Percentiles rank a stretch among this genome's conserved stretches.
phyloP scores from a whole-genome alignment of 2,797 vertebrate genomes.

The Numenius phaeopus region DNA sequence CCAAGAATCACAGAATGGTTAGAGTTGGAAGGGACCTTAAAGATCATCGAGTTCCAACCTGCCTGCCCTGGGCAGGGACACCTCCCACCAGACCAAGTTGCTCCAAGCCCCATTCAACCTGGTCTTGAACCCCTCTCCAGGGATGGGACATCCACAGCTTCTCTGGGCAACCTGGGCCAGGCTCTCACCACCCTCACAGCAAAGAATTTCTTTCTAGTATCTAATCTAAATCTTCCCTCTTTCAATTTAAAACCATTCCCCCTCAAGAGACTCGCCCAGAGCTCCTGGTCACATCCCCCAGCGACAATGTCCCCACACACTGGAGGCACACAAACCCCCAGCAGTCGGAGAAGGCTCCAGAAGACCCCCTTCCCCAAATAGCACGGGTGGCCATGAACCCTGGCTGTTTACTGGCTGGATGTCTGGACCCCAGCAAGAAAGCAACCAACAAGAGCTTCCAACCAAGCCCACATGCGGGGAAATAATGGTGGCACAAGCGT shows the following conservation, averaged over 20 bases:
- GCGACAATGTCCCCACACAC: background rate
- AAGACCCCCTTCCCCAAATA: background rate
- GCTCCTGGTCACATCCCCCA: rapidly evolving
- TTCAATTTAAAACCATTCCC: no score
- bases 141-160: no score
- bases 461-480: background rate
- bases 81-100: no score
- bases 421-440: background rate
- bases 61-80: no score
- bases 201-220: no score
- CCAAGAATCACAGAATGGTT: background rate
- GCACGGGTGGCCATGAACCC: background rate
- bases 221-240: no score
- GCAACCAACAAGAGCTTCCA: background rate
- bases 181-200: no score
- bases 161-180: no score
- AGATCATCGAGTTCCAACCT: no score
- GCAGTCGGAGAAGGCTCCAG: background rate
- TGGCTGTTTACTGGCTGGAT: background rate
- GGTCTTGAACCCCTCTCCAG: no score
- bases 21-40: no score
- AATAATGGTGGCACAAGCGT: background rate
- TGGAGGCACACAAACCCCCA: background rate
- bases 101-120: no score
- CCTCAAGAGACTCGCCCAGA: background rate